Conservation (phyloP, 2,797 vertebrate genomes). For the Megaceryle alcyon region DNA sequence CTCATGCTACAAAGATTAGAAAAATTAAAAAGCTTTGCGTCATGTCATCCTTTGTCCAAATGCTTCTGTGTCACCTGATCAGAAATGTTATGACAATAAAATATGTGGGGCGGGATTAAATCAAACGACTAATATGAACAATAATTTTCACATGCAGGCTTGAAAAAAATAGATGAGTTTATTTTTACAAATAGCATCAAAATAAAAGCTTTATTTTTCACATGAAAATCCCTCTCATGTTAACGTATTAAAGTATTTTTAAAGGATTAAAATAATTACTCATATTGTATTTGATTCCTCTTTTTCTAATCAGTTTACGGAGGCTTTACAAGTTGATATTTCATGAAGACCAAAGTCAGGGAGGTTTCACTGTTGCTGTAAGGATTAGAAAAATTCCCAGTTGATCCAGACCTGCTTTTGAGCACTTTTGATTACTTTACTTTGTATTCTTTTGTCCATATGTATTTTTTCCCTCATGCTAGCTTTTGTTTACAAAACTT, state of each 20-base stretch:
- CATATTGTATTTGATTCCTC: not conserved
- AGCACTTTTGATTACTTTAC: not conserved
- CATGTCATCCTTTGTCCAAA: not conserved
- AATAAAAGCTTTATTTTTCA: not conserved
- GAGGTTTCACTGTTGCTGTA: not conserved
- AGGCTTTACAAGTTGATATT: not conserved
- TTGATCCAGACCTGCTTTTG: not conserved
- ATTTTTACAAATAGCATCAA: not conserved
- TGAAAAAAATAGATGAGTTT: not conserved
- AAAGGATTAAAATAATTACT: not conserved
- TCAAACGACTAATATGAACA: not conserved
- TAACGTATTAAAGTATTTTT: not conserved
- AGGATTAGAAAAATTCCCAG: not conserved
- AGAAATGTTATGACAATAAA: not conserved
- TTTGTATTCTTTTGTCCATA: not conserved
- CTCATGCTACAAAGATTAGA: not conserved
- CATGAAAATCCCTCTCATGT: not conserved
- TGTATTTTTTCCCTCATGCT: not conserved
- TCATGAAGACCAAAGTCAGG: not conserved
- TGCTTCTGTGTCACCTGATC: not conserved
- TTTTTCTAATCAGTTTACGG: not conserved
- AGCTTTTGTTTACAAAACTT: not conserved
- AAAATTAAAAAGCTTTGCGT: not conserved
- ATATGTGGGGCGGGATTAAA: not conserved
- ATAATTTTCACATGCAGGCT: accelerated